Evolutionary conservation across 2,113 vertebrate species (phyloP).

Genomic region (Dromaius novaehollandiae): DNA sequence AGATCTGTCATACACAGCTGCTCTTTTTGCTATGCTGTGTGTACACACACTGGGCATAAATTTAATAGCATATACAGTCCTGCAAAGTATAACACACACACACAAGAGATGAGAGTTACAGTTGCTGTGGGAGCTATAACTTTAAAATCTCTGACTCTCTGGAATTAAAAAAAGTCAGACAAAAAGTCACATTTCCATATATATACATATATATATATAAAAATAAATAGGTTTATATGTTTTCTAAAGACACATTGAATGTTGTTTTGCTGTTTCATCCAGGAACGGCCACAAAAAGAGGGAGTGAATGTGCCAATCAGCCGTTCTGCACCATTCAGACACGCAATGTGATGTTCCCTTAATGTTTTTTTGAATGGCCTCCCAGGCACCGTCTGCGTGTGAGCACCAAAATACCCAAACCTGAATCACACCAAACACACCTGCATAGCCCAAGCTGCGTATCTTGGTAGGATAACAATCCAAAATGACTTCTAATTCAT

Average conservation of each 20-base stretch:
- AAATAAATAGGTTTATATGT: not conserved
- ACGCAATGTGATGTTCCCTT: not conserved
- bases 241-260: not conserved
- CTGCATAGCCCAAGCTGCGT: not conserved
- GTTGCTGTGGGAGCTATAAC: slow-evolving; percentile 66
- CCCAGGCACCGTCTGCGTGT: not conserved
- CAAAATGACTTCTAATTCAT: slow-evolving; percentile 23
- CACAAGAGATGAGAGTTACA: slow-evolving; percentile 49
- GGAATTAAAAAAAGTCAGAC: not conserved
- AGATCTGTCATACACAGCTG: not conserved
- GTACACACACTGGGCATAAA: not conserved
- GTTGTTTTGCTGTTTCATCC: slow-evolving; percentile 32
- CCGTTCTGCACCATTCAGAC: not conserved
- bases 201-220: not conserved
- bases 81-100: not conserved
- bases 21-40: not conserved
- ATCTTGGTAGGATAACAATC: not conserved
- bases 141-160: slow-evolving; percentile 50
- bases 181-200: slow-evolving; percentile 45
- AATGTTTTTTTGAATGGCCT: slow-evolving; percentile 32
- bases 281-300: not conserved
- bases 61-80: not conserved
- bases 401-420: not conserved
- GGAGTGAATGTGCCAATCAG: slow-evolving; percentile 27
- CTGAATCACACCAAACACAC: not conserved